phyloP scores from a whole-genome alignment of 2,888 invertebrate species.

The Eulithis testata region DNA sequence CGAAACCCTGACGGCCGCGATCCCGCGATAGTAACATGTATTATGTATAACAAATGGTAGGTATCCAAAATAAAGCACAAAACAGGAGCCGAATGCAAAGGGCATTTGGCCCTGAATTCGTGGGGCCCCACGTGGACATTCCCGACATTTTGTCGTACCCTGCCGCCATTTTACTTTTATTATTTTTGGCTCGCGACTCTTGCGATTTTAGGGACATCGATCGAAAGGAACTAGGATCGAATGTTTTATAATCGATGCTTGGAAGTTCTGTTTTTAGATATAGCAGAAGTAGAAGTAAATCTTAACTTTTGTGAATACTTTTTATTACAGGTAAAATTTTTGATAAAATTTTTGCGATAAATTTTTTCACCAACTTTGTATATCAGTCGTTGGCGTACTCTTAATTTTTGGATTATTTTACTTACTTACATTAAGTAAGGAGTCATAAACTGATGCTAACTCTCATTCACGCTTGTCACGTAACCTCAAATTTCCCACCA shows the following conservation, averaged over 20 bases:
- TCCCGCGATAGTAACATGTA: constrained; percentile 80
- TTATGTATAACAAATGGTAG: constrained; percentile 84
- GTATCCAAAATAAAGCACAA: constrained; percentile 80
- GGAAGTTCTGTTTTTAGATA: background rate
- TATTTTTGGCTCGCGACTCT: constrained; percentile 68
- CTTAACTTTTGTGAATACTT: too few relatives aligned
- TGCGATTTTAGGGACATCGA: constrained; percentile 36
- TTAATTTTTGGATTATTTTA: too few relatives aligned
- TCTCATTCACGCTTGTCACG: constrained; percentile 54
- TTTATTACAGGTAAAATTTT: too few relatives aligned
- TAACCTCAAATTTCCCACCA: constrained; percentile 55
- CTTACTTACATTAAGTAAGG: too few relatives aligned
- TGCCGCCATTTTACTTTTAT: constrained; percentile 64
- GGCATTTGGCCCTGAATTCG: constrained; percentile 69
- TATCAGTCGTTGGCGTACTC: too few relatives aligned
- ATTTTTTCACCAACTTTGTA: too few relatives aligned
- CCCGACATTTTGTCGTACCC: constrained; percentile 68
- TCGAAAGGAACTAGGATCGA: constrained; percentile 41
- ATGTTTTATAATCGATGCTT: constrained; percentile 21
- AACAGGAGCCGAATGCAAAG: constrained; percentile 56
- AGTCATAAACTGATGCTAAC: background rate
- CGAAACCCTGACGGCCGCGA: constrained; percentile 76
- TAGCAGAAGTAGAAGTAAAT: too few relatives aligned
- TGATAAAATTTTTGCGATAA: background rate
- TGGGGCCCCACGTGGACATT: constrained; percentile 73